Evolutionary conservation across 2,797 vertebrate species (phyloP).

Genomic region (Podargus strigoides): DNA sequence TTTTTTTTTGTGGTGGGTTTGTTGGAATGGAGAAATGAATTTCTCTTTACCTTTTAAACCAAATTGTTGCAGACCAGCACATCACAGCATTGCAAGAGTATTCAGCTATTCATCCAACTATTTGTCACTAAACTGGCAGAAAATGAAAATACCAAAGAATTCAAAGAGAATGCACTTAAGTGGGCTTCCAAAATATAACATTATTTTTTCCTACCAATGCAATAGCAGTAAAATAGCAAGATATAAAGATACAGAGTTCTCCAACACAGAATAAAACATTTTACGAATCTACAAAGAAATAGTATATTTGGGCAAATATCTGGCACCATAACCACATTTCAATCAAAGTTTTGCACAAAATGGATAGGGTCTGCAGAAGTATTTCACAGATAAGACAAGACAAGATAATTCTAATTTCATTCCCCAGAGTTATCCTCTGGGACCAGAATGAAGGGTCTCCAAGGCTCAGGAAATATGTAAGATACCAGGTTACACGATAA

Average conservation of each 20-base stretch:
- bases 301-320: not conserved
- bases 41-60: too few species aligned
- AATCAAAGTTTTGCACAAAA: not conserved
- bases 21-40: not conserved
- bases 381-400: not conserved
- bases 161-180: not conserved
- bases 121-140: not conserved
- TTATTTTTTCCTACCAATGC: not conserved
- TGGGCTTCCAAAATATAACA: not conserved
- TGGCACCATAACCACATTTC: not conserved
- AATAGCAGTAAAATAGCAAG: not conserved
- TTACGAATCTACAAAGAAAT: not conserved
- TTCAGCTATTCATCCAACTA: not conserved
- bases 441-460: not conserved
- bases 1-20: too few species aligned
- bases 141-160: not conserved
- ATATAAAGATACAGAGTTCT: not conserved
- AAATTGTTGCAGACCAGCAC: not conserved
- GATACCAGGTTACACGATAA: not conserved
- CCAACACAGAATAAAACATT: not conserved
- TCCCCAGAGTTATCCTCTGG: not conserved
- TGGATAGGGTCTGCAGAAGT: not conserved
- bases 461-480: not conserved
- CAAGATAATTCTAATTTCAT: not conserved
- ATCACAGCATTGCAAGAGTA: not conserved